Evolutionary conservation across 1,140 invertebrate species (phyloP).

Genomic region (Triops cancriformis): DNA sequence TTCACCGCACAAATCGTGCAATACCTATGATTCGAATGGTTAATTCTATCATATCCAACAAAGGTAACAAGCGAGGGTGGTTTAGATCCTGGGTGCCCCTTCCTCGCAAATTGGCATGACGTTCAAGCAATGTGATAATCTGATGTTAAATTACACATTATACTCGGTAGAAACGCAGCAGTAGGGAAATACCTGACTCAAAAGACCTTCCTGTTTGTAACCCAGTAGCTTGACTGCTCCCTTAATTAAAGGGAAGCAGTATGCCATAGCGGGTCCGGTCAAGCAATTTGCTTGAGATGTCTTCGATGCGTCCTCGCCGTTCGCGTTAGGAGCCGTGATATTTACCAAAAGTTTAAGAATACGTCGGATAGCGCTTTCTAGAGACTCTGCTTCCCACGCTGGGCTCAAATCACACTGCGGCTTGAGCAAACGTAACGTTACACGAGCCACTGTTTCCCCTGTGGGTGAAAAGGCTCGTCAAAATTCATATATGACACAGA

Average conservation of each 20-base stretch:
- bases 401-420: slow-evolving; percentile 68
- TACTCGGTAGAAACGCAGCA: too few relatives aligned
- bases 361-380: slow-evolving; percentile 49
- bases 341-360: slow-evolving; percentile 51
- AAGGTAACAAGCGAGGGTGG: slow-evolving; percentile 67
- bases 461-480: not conserved
- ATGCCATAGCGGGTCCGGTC: slow-evolving; percentile 66
- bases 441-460: slow-evolving; percentile 53
- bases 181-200: not conserved
- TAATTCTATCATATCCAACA: slow-evolving; percentile 67
- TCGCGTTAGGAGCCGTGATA: slow-evolving; percentile 39
- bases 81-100: slow-evolving; percentile 37
- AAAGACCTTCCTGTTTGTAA: slow-evolving; percentile 30
- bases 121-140: slow-evolving; percentile 30
- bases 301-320: slow-evolving; percentile 30
- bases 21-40: slow-evolving; percentile 69
- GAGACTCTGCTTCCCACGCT: slow-evolving; percentile 65
- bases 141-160: not conserved
- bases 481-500: not conserved
- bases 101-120: slow-evolving; percentile 24
- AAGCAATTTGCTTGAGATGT: slow-evolving; percentile 36
- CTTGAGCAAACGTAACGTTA: slow-evolving; percentile 59
- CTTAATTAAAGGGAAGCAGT: slow-evolving; percentile 72
- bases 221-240: slow-evolving; percentile 41
- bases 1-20: too few relatives aligned